Evolutionary conservation across 2,888 invertebrate genomes (phyloP), one percentile per base, ranked within the genome.

Genomic region (Mesorhabditis sp.): DNA sequence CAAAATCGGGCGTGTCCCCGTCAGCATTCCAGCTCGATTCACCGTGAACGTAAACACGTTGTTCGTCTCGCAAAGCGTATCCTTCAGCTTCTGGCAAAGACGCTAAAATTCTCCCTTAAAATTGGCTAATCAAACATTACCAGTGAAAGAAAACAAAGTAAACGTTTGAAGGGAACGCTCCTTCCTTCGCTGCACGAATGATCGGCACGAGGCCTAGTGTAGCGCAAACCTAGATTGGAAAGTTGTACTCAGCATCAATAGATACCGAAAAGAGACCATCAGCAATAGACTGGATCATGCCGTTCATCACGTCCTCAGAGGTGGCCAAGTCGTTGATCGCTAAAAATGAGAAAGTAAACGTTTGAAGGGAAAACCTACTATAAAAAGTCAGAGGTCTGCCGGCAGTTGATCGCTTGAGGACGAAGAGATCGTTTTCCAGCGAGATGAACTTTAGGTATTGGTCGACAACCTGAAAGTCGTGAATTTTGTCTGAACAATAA

Each of bases 361-460:
- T 13, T 13, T 5, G 4, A 70, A 43, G 42, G 63, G 41, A n/a
- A 67, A 62, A 87, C 87, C 88, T 88, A 92, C 92, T 91, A 88
- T 95, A 96, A 87, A 95, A 98, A 2, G 95, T 95, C 72, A 96
- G 89, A 62, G 91, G 87, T 82, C 95, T 94, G 82, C 92, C 92
- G 85, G 93, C 93, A 86, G 95, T 94, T 87, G 96, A 94, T 85
- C 93, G 91, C 83, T 80, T 72, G n/a, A 85, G 74, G 13, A 83
- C 83, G 87, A 97, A 99, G 87, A 99, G 90, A 86, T 98, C 96
- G 87, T 98, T 95, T 89, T 99, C 98, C 76, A 99, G 88, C 65
- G 94, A 92, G 81, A 99, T 95, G 84, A 98, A 99, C 88, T 97
- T 97, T 69, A 97, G 90, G 89, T 97, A 98, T 87, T 99, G 98